Base-by-base conservation (phyloP, 2,797 vertebrate genomes). In the Lates japonicus region DNA sequence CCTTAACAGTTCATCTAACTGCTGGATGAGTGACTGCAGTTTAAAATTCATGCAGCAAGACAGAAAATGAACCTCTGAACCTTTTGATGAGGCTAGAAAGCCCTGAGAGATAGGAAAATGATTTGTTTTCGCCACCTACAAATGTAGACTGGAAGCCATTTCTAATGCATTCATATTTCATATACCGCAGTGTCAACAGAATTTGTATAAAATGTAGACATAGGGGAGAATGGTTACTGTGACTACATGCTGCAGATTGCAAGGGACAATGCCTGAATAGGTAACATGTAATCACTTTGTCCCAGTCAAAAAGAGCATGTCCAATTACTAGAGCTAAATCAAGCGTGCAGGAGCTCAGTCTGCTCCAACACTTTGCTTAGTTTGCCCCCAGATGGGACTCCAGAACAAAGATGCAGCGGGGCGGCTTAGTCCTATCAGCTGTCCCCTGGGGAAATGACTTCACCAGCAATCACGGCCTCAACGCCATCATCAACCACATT, bases 251-350 rank as follows among this genome's bases (percentile, higher is more conserved):
- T 74, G 74, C 52, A 78, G 78, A 92, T 81, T 83, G 85, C 64
- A 70, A 85, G 74, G 88, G 82, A 90, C 90, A 93, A 78, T 75
- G 83, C 76, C 74, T 83, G 90, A 92, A 89, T 86, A 90, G 89
- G 91, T 87, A 93, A 94, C 92, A 89, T 94, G 93, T 93, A 92
- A 94, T 93, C 92, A 94, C 89, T 95, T 94, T 93, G 93, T 93
- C 87, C 89, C 85, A 90, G 91, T 93, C 92, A 92, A 89, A 93
- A 94, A 90, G 87, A 93, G 88, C 92, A 93, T 93, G 93, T 95
- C 93, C 93, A 94, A 95, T 95, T 95, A 94, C 91, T 82, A 82
- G 87, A 78, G 90, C 86, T 92, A 92, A 94, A 93, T 93, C 93
- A 94, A 94, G 92, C 91, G 71, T 92, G 90, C 77, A 83, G 88